phyloP scores from a whole-genome alignment of 2,797 vertebrate species.

The Cossypha caffra region DNA sequence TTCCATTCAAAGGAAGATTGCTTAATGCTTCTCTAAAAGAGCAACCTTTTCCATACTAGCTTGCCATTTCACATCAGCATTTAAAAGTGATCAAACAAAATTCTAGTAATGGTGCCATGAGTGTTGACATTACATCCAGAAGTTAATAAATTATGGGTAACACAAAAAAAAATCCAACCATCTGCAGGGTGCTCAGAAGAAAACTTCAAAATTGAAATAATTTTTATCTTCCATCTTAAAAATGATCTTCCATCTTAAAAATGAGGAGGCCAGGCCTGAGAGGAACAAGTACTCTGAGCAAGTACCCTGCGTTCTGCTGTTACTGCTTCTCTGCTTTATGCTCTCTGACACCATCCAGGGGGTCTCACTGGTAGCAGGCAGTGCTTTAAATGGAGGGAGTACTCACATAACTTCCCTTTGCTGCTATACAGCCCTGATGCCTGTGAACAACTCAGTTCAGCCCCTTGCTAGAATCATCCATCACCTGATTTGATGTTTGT shows the following conservation, averaged over 20 bases:
- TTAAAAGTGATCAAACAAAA: neutral
- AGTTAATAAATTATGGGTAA: neutral
- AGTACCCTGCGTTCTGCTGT: neutral
- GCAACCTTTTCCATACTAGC: neutral
- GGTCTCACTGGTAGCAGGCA: neutral
- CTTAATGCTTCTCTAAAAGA: neutral
- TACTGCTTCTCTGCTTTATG: neutral
- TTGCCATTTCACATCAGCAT: neutral
- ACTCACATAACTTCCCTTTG: neutral
- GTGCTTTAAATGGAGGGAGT: neutral
- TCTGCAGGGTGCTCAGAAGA: neutral
- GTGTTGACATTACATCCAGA: neutral
- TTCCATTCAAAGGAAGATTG: neutral
- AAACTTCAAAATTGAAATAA: neutral
- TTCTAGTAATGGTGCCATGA: neutral
- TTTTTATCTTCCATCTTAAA: neutral
- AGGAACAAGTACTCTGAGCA: neutral
- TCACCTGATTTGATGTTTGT: neutral
- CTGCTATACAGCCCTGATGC: neutral
- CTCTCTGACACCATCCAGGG: neutral
- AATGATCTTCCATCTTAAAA: neutral
- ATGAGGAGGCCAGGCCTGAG: neutral
- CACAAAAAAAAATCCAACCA: neutral
- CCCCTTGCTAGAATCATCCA: neutral
- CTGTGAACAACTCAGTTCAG: neutral